These are phyloP conservation scores for Actenoides lindsayi DNA, from an alignment of 2,113 vertebrate species.

Conservation along the genomic window DNA sequence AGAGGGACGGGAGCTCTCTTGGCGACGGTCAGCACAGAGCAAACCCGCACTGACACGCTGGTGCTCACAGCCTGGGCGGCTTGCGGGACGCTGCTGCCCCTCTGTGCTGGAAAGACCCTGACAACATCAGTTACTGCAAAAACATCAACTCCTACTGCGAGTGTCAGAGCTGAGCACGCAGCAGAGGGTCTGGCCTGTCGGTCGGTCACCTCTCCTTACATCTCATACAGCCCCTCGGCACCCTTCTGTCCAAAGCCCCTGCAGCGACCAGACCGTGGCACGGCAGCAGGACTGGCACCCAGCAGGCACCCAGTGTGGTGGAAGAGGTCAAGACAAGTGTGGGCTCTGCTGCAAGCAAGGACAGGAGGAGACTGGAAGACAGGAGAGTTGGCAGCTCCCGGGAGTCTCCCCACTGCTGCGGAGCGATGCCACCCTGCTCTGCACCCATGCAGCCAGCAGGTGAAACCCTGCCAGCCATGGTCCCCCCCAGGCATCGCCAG, in stretches of 20 bases:
- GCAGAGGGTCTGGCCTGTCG: background rate
- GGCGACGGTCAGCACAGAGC: background rate
- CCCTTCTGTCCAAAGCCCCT: background rate
- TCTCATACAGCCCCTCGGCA: background rate
- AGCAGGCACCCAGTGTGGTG: too few species aligned
- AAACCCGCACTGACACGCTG: background rate
- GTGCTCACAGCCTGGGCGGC: background rate
- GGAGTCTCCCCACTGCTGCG: background rate
- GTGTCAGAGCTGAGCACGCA: background rate
- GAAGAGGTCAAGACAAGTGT: background rate
- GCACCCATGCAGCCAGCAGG: background rate
- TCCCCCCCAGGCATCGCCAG: background rate
- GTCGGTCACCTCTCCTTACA: fast-evolving
- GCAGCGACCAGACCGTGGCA: background rate
- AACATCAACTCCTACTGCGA: background rate
- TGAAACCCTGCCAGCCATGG: fast-evolving
- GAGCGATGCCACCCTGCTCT: fast-evolving
- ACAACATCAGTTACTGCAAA: background rate
- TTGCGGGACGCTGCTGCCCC: background rate
- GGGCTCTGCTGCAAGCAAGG: background rate
- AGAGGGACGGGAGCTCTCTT: background rate
- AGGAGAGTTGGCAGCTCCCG: background rate
- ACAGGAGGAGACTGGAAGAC: background rate
- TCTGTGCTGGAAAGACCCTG: background rate
- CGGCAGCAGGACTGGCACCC: too few species aligned